Percentiles rank a stretch among this genome's conserved stretches.
These are phyloP conservation scores for Clupea harengus DNA, from an alignment of 2,113 vertebrate species.

Conservation along the genomic window DNA sequence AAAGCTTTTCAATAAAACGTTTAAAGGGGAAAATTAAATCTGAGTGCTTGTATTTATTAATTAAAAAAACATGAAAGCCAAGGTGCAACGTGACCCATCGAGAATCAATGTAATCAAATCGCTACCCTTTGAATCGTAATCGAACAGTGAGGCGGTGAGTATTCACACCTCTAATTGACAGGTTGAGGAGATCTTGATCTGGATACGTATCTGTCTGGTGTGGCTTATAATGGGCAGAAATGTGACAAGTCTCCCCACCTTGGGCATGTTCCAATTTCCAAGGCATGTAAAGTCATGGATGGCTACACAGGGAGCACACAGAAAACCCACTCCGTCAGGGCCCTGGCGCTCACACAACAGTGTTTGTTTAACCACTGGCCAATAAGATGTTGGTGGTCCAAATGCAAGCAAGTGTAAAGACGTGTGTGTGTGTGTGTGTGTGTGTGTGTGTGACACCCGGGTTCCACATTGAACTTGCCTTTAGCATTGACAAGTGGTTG, in stretches of 20 bases:
- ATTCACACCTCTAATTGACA: background rate
- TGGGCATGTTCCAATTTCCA: background rate
- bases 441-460: background rate
- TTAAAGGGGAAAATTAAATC: no score
- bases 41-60: no score
- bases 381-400: background rate
- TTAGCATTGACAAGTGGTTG: background rate
- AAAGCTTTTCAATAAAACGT: no score
- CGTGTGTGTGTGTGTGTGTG: no score
- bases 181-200: constrained; percentile 7
- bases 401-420: no score
- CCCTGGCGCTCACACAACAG: background rate
- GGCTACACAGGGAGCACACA: background rate
- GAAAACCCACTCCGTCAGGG: background rate
- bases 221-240: background rate
- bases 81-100: no score
- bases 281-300: background rate
- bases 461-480: background rate
- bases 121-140: no score
- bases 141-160: no score
- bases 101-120: no score
- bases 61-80: no score
- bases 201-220: background rate
- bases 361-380: background rate
- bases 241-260: background rate